These are phyloP conservation scores for Gorilla gorilla DNA, from an alignment of 2,113 vertebrate genomes.

Conservation along the genomic window DNA sequence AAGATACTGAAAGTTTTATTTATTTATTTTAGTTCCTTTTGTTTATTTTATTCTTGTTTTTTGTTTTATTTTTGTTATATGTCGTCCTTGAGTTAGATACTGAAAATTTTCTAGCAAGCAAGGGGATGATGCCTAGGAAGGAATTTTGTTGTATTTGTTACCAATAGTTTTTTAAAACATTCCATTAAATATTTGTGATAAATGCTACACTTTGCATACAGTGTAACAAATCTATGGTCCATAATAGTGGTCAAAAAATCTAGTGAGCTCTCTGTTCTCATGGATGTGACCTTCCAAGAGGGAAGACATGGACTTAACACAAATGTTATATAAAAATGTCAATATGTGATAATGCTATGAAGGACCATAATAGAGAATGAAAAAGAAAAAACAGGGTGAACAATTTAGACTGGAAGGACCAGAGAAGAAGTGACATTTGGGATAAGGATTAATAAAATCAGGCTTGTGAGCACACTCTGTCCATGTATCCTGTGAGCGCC, in stretches of 20 bases:
- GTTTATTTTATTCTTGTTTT: no score
- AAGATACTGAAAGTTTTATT: background rate
- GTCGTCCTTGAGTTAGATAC: background rate
- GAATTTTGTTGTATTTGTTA: background rate
- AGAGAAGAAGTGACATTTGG: background rate
- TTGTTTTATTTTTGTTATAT: no score
- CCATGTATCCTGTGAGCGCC: accelerated
- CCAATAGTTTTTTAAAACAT: background rate
- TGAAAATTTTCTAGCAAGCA: background rate
- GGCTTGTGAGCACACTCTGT: background rate
- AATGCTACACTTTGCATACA: background rate
- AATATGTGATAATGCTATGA: background rate
- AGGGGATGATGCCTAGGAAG: background rate
- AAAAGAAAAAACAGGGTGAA: background rate
- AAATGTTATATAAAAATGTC: background rate
- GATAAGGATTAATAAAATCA: background rate
- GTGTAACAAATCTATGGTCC: no score
- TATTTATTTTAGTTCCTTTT: no score
- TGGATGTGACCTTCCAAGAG: background rate
- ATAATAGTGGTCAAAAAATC: background rate
- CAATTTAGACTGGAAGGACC: background rate
- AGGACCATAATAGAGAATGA: background rate
- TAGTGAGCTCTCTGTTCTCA: background rate
- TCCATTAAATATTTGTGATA: background rate
- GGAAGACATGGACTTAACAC: background rate